Base-by-base conservation (phyloP, 2,113 vertebrate species). In the Todiramphus saurophagus region DNA sequence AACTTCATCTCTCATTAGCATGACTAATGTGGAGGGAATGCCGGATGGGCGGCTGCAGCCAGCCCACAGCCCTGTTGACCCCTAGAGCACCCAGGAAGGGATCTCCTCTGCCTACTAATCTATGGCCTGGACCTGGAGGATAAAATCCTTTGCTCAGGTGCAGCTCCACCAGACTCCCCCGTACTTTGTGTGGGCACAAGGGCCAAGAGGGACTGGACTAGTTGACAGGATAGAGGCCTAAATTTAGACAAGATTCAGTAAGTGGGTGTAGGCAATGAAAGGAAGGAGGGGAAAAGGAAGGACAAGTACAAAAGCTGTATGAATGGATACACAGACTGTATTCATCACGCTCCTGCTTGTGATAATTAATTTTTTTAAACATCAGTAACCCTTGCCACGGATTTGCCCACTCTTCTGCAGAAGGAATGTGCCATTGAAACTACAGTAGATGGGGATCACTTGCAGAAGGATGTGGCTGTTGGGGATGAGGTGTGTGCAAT, bases 1-100 rank as follows among this genome's bases (percentile, higher is more conserved):
- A 92, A 81, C 37, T 50, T 39, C 87, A 50, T 46, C 80, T 91
- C 50, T 89, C 89, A 10, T 70, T 66, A 48, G 6, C 28, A 59
- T 91, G 94, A 96, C 39, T 93, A 89, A 94, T 7, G 58, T 1
- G 58, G 48, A 87, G 94, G 39, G 89, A 95, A 96, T 70, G 50
- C 50, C 21, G 88, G 4, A 43, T 0, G 13, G 11, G 35, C 68
- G 79, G 92, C 86, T 82, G 90, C 75, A 50, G 63, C 31, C 48
- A 8, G 80, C 5, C 30, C 10, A 41, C 62, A 80, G 77, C 62
- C 66, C 69, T 16, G 2, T 0, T 76, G 73, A 87, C 77, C 82
- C 50, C 0, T 2, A 59, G 7, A 15, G 51, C n/a, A 43, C 21
- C 16, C 23, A 8, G 5, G 0, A 9, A 66, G 74, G 83, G 50